Base-by-base conservation (phyloP, 1,140 invertebrate genomes). In the Vanessa atalanta region DNA sequence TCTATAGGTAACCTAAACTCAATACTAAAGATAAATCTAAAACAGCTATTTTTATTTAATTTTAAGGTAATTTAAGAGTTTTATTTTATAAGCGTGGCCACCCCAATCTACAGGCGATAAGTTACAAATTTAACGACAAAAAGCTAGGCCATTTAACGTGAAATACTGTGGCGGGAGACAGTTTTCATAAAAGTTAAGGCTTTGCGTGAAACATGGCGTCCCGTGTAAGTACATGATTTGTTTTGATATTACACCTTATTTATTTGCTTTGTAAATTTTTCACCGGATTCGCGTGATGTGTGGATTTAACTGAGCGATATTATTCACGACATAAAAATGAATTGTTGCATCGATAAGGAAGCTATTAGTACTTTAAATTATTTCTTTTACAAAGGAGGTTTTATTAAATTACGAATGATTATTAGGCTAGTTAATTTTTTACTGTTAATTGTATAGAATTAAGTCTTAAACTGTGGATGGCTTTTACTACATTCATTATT, bases 91-190 rank as follows among this genome's bases (percentile, higher is more conserved):
- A 65, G 9, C 53, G 60, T 63, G 47, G 68, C 26, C 72, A 63
- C 76, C 71, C 74, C 14, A 77, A 43, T 69, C 68, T 60, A 71
- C 74, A 71, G 70, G 80, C 83, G 81, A 87, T 89, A 88, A 88
- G 80, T 89, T 87, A 88, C 87, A 86, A 88, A 87, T 87, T 86
- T 87, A 88, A 85, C 84, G 82, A 87, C 87, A 88, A 87, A 87
- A 88, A 88, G 84, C 85, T 86, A 79, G 72, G 70, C 85, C 88
- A 87, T 88, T 89, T 90, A 88, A 88, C 84, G 82, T 88, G 83
- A 88, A 86, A 88, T 88, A 88, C 84, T 79, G 86, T 76, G 77
- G 74, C 77, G 72, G 76, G 76, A 80, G 82, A 84, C 86, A 82
- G 87, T 78, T 83, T 82, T 83, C 86, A 87, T 87, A 86, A 87